Base-by-base conservation (phyloP, 2,113 vertebrate genomes). In the Cyanistes caeruleus region DNA sequence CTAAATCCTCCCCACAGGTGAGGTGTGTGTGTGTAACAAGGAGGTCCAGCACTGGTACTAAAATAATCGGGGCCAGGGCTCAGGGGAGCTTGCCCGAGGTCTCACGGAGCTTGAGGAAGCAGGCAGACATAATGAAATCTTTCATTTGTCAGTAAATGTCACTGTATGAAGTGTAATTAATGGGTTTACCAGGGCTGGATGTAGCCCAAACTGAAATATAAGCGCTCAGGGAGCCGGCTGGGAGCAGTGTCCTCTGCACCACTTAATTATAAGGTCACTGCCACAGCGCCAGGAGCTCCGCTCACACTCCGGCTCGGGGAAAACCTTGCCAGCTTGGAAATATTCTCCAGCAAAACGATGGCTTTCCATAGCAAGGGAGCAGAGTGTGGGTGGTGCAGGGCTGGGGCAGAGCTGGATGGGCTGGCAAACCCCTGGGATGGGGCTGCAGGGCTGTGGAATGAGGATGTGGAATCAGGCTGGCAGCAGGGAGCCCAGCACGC, bases 121-220 rank as follows among this genome's bases (percentile, higher is more conserved):
- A 77, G 69, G 55, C 4, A 0, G 79, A 58, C 89, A 77, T 84
- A 94, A 97, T 94, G 96, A 97, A 97, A 97, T 93, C 94, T 84
- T 96, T 90, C 89, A 74, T 91, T 97, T 1, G 37, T 95, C 93
- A 86, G 97, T 95, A 97, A 97, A 97, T 76, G 92, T 87, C 84
- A 85, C 94, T 79, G 84, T 90, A 74, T 80, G 95, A 94, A 90
- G 89, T 95, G 93, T 97, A 97, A 97, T 97, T 97, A 97, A 95
- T 96, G 93, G 94, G 95, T 97, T 97, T 97, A 84, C 76, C 79
- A 74, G 95, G 75, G 87, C 95, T 97, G 95, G 96, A 96, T 82
- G 90, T 58, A 91, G 92, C 96, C 92, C 95, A 97, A 87, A 93
- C 84, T 97, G 97, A 95, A 96, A 95, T 87, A 68, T 23, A 93